These are phyloP conservation scores for Spea hammondii DNA, from an alignment of 2,797 vertebrate genomes.

Conservation along the genomic window DNA sequence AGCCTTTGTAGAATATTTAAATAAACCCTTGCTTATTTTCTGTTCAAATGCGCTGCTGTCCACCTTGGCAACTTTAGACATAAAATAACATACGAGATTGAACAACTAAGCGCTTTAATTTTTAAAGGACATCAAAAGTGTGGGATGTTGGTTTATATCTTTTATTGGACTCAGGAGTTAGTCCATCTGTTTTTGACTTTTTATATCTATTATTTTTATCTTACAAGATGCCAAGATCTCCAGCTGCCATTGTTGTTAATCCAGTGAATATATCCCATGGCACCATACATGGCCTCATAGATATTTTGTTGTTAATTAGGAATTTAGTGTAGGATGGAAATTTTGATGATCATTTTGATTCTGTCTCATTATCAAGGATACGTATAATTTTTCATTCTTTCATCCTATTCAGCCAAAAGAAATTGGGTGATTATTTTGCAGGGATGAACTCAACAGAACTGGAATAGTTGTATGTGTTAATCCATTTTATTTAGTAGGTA, in stretches of 20 bases:
- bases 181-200: slow-evolving; percentile 15
- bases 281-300: too few relatives aligned
- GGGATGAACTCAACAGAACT: too few relatives aligned
- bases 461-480: too few relatives aligned
- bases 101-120: slow-evolving; percentile 3
- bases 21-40: slow-evolving; percentile 34
- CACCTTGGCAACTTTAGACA: slow-evolving; percentile 6
- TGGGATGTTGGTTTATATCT: slow-evolving; percentile 1
- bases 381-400: too few relatives aligned
- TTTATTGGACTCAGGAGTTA: background rate
- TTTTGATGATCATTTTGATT: too few relatives aligned
- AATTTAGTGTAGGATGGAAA: too few relatives aligned
- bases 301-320: too few relatives aligned
- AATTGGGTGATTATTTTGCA: too few relatives aligned
- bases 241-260: background rate
- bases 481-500: too few relatives aligned
- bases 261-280: too few relatives aligned
- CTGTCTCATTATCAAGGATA: too few relatives aligned
- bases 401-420: too few relatives aligned
- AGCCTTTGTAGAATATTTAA: slow-evolving; percentile 27
- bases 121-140: background rate
- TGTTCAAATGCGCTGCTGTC: slow-evolving; percentile 1
- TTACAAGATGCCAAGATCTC: background rate
- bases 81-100: background rate
- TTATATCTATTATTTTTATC: background rate